Conservation (phyloP, 2,113 vertebrate genomes). For the Cynoglossus semilaevis region DNA sequence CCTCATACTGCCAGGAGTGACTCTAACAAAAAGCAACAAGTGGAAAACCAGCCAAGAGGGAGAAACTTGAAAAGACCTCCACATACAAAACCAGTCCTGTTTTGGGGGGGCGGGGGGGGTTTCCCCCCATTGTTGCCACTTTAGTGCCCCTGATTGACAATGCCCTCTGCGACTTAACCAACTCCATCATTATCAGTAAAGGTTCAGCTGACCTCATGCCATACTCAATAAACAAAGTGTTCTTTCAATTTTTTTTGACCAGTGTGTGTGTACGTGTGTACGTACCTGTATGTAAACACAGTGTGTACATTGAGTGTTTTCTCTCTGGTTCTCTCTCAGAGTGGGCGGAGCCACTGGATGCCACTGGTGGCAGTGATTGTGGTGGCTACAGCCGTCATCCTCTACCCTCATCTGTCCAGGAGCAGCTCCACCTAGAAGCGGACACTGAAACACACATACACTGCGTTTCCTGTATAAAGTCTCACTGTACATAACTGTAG, state of each 20-base stretch:
- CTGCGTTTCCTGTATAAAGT: slow-evolving; percentile 94
- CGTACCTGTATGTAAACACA: not conserved
- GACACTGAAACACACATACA: slow-evolving; percentile 34
- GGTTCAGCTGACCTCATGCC: no score
- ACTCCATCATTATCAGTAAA: no score
- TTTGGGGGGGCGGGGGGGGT: no score
- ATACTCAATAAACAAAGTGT: no score
- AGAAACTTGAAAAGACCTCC: no score
- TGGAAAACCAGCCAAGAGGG: no score
- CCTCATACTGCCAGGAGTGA: no score
- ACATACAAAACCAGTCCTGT: no score
- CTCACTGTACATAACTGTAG: slow-evolving; percentile 95
- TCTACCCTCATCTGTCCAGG: slow-evolving; percentile 94
- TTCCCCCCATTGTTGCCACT: no score
- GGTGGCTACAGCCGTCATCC: slow-evolving; percentile 90
- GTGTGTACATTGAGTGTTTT: not conserved
- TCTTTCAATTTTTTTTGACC: not conserved
- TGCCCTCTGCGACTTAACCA: no score
- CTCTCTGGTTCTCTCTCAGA: slow-evolving; percentile 72
- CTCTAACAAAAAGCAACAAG: no score
- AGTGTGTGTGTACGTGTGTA: not conserved
- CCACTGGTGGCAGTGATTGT: slow-evolving; percentile 96
- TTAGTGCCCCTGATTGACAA: no score
- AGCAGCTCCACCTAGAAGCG: slow-evolving; percentile 77
- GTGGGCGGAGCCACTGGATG: slow-evolving; percentile 95